Conservation (phyloP, 1,140 invertebrate genomes). For the Epicauta chinensis region DNA sequence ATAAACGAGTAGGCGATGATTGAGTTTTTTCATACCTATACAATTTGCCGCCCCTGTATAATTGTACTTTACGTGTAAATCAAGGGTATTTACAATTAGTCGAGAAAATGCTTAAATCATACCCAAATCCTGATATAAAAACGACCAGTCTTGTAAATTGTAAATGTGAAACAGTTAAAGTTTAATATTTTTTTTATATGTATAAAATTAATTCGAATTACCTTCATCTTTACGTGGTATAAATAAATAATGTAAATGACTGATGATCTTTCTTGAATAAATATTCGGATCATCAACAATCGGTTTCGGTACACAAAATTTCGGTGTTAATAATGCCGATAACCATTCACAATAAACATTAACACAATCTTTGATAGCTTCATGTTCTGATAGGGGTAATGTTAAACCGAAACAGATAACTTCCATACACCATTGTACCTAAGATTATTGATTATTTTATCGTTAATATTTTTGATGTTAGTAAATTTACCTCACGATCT, state of each 20-base stretch:
- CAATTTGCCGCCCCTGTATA: too few relatives aligned
- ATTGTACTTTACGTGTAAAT: too few relatives aligned
- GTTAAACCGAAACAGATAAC: conserved; percentile 90
- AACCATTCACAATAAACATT: conserved; percentile 97
- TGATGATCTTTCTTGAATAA: conserved; percentile 86
- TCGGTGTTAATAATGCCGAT: conserved; percentile 77
- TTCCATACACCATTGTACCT: conserved; percentile 86
- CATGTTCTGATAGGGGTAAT: conserved; percentile 82
- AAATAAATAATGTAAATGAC: conserved; percentile 93
- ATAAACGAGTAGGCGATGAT: too few relatives aligned
- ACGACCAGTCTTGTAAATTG: conserved; percentile 73
- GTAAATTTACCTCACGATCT: conserved; percentile 61
- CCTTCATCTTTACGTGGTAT: conserved; percentile 88
- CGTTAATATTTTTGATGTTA: background rate
- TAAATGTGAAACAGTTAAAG: conserved; percentile 13
- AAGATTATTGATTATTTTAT: conserved; percentile 9
- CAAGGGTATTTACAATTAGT: background rate
- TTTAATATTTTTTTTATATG: conserved; percentile 2
- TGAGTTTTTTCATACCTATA: too few relatives aligned
- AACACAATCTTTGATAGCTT: conserved; percentile 92
- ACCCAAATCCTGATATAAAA: conserved; percentile 83
- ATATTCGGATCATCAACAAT: conserved; percentile 84
- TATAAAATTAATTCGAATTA: conserved; percentile 45
- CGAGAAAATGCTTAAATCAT: conserved; percentile 28
- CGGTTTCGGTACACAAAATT: conserved; percentile 77